Evolutionary conservation across 2,797 vertebrate species (phyloP).

Genomic region (Macropus fuliginosus): DNA sequence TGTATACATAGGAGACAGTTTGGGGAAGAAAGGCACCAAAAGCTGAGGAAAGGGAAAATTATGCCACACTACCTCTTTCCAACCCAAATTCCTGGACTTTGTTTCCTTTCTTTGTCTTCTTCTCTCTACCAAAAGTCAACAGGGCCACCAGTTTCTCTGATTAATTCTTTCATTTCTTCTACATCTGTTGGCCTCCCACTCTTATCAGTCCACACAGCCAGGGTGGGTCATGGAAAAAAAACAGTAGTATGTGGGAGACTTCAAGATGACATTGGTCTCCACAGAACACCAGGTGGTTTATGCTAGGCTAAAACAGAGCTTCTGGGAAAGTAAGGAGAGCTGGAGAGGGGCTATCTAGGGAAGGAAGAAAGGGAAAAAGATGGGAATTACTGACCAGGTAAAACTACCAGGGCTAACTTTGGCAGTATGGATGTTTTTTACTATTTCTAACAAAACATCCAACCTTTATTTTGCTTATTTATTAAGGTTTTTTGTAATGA

Average conservation of each 20-base stretch:
- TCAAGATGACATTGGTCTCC: not conserved
- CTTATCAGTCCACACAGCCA: not conserved
- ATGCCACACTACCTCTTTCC: not conserved
- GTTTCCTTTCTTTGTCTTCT: not conserved
- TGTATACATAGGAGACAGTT: not conserved
- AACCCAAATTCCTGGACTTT: not conserved
- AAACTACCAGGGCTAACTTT: not conserved
- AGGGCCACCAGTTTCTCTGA: not conserved
- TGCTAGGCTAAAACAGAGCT: not conserved
- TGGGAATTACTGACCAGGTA: not conserved
- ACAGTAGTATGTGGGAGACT: not conserved
- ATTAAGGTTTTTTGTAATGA: constrained; percentile 12
- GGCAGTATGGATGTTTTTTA: not conserved
- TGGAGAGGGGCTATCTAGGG: not conserved
- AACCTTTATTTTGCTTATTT: constrained; percentile 5
- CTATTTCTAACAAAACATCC: not conserved
- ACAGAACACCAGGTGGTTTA: not conserved
- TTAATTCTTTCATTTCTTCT: not conserved
- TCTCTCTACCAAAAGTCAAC: not conserved
- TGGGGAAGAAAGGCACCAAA: not conserved
- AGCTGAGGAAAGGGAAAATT: not conserved
- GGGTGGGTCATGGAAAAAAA: not conserved
- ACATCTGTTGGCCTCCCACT: not conserved
- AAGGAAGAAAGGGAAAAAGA: not conserved
- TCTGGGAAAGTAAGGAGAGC: not conserved